phyloP scores from a whole-genome alignment of 1,140 invertebrate species.

The Lineus longissimus region DNA sequence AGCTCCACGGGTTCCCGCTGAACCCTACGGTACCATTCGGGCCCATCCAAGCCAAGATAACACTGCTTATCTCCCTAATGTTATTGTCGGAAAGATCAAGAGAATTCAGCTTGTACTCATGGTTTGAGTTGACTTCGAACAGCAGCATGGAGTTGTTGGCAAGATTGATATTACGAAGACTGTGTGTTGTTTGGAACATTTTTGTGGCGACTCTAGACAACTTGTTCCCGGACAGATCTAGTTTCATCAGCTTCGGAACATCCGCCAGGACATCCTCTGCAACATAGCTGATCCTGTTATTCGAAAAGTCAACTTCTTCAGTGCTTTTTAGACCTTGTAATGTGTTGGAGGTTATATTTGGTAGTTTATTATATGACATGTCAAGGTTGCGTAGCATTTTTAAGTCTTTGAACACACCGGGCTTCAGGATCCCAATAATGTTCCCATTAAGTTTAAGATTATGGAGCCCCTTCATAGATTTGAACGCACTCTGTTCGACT shows the following conservation, averaged over 20 bases:
- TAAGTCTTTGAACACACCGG: not conserved
- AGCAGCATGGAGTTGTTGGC: not conserved
- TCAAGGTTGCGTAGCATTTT: conserved; percentile 16
- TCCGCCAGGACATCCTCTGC: conserved; percentile 11
- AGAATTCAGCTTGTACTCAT: conserved; percentile 10
- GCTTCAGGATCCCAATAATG: not conserved
- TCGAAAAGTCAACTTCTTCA: conserved; percentile 15
- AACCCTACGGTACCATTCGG: conserved; percentile 12
- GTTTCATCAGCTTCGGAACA: conserved; percentile 11
- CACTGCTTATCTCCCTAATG: conserved; percentile 9
- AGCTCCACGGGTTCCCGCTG: conserved; percentile 21
- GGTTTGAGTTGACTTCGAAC: conserved; percentile 5
- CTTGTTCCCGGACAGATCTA: conserved; percentile 17
- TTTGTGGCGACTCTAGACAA: conserved; percentile 10
- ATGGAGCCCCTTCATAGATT: conserved; percentile 13
- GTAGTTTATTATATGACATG: conserved; percentile 19
- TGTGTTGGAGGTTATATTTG: conserved; percentile 11
- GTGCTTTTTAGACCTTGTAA: conserved; percentile 21
- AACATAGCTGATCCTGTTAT: conserved; percentile 16
- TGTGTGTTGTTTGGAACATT: not conserved
- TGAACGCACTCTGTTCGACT: conserved; percentile 20
- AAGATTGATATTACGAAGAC: not conserved
- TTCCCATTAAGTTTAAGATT: conserved; percentile 3
- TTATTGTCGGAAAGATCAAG: conserved; percentile 21
- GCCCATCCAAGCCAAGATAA: conserved; percentile 11